Evolutionary conservation across 2,888 invertebrate genomes (phyloP).

Genomic region (Heliconius ismenius): DNA sequence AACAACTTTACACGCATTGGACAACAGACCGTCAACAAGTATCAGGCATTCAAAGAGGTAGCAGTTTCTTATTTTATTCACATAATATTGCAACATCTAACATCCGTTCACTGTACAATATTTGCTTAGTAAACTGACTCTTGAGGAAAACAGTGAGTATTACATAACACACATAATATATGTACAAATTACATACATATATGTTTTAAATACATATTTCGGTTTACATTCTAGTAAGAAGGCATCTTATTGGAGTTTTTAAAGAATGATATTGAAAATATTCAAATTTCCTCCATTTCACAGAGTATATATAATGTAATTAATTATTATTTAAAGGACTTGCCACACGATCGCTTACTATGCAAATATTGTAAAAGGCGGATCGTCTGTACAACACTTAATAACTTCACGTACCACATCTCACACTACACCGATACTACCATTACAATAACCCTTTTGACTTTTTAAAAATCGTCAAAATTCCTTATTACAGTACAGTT

Average conservation of each 20-base stretch:
- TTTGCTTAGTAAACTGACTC: conserved; percentile 25
- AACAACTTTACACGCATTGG: conserved; percentile 48
- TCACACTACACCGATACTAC: conserved; percentile 32
- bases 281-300: background rate
- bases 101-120: conserved; percentile 32
- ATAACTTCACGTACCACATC: conserved; percentile 19
- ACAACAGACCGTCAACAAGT: conserved; percentile 65
- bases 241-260: background rate
- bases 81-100: conserved; percentile 43
- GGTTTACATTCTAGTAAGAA: background rate
- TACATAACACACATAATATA: background rate
- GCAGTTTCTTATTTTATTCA: conserved; percentile 66
- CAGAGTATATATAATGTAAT: background rate
- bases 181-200: background rate
- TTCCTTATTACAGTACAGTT: background rate
- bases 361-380: conserved; percentile 33
- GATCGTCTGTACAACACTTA: conserved; percentile 23
- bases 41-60: conserved; percentile 78
- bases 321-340: background rate
- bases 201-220: background rate
- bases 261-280: background rate
- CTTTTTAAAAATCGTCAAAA: conserved; percentile 8
- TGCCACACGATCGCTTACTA: background rate
- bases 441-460: conserved; percentile 2
- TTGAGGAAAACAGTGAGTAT: background rate